Evolutionary conservation across 1,140 invertebrate species (phyloP).

Genomic region (Microvelia longipes): DNA sequence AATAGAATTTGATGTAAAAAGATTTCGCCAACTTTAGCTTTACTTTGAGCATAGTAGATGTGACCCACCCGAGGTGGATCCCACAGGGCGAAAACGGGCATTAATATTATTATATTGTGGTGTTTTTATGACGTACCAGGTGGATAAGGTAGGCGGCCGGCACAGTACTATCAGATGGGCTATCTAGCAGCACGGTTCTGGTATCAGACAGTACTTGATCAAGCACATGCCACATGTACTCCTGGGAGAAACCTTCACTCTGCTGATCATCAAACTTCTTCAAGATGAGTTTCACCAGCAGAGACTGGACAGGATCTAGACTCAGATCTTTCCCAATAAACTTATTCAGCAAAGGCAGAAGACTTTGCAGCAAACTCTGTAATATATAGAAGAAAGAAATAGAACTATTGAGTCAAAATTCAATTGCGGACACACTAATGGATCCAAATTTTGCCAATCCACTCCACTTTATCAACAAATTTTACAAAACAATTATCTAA

Average conservation of each 20-base stretch:
- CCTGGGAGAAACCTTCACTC: slow-evolving; percentile 27
- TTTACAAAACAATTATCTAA: too few relatives aligned
- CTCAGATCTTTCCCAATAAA: slow-evolving; percentile 7
- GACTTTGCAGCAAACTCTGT: slow-evolving; percentile 7
- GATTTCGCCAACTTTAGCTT: too few relatives aligned
- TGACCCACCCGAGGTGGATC: too few relatives aligned
- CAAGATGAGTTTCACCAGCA: slow-evolving; percentile 27
- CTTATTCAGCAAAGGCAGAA: slow-evolving; percentile 1
- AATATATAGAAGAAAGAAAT: too few relatives aligned
- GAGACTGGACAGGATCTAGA: slow-evolving; percentile 14
- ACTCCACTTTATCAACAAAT: too few relatives aligned
- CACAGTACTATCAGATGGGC: background rate
- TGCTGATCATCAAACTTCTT: slow-evolving; percentile 29
- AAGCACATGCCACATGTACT: slow-evolving; percentile 29
- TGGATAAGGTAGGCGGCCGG: slow-evolving; percentile 5
- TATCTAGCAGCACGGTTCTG: slow-evolving; percentile 16
- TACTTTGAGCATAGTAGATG: too few relatives aligned
- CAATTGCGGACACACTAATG: too few relatives aligned
- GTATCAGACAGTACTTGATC: slow-evolving; percentile 21
- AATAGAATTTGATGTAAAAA: too few relatives aligned
- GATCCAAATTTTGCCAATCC: too few relatives aligned
- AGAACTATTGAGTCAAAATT: too few relatives aligned
- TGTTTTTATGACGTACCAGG: background rate
- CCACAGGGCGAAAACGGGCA: too few relatives aligned
- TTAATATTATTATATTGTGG: too few relatives aligned